Base-by-base conservation (phyloP, 30 jellyfish, hydroid and myxozoan genomes). In the Nemopilema nomurai region DNA sequence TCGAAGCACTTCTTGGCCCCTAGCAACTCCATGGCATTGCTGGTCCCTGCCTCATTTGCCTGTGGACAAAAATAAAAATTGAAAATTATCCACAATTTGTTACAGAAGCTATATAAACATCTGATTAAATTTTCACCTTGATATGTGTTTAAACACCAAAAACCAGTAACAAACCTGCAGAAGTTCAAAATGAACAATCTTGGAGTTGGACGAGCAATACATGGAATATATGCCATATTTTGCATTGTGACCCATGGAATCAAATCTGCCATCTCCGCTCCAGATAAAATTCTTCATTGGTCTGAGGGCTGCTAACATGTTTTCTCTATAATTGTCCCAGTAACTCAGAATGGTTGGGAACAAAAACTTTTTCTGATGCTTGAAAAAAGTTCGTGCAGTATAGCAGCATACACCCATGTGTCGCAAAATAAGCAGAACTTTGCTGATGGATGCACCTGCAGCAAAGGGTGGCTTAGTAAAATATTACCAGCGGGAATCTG, bases 361-460 rank as follows among this genome's bases (percentile, higher is more conserved):
- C 9, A 80, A 20, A 21, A 8, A 41, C 16, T 79, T 53, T 79
- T 28, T 79, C 79, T 79, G 89, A 23, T 79, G 89, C 29, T 63
- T 33, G 52, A 16, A 53, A 49, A 79, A n/a, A 18, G 67, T 79
- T 79, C 88, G 25, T 18, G 67, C 88, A 79, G 29, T 79, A 22
- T 51, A 51, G 68, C 31, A 57, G 49, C 82, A 79, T 19, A 76
- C 29, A 28, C 86, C 86, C 86, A 76, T 76, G 52, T 76, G 86
- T 13, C 50, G 52, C 31, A 79, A 79, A 62, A 52, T 62, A 19
- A 79, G 64, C 32, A 27, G 88, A 16, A 27, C 64, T 79, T 79
- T 79, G 81, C 68, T 79, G 64, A 79, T 79, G 1, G 88, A 21
- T 25, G 79, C 80, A 79, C 88, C 81, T 18, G 88, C 81, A 57